Conservation (phyloP, 35 echinoderm and acorn worm genomes). For the Hemicentrotus pulcherrimus region DNA sequence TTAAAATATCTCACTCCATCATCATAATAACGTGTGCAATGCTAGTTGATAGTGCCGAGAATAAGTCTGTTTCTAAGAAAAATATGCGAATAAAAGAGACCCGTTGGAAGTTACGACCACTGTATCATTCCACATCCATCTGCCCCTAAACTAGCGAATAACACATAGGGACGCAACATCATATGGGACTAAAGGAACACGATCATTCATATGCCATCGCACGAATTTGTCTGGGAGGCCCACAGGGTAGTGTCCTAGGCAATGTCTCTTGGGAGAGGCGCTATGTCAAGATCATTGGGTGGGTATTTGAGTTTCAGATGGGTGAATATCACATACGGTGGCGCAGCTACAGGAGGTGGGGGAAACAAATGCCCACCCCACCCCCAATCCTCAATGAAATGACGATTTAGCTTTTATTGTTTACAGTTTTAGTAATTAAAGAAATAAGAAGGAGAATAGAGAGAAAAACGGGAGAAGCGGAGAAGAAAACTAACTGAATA, state of each 20-base stretch:
- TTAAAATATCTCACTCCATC: too few relatives aligned
- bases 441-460: too few relatives aligned
- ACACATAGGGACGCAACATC: not conserved
- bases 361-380: too few relatives aligned
- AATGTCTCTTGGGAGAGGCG: not conserved
- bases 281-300: not conserved
- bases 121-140: not conserved
- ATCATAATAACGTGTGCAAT: too few relatives aligned
- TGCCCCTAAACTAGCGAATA: not conserved
- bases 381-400: too few relatives aligned
- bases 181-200: not conserved
- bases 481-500: too few relatives aligned
- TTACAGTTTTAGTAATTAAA: too few relatives aligned
- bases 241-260: not conserved
- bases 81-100: not conserved
- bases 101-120: not conserved
- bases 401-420: too few relatives aligned
- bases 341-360: too few relatives aligned
- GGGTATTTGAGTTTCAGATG: not conserved
- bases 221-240: slow-evolving; percentile 7
- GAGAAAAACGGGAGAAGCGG: too few relatives aligned
- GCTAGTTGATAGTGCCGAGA: too few relatives aligned
- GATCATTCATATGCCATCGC: not conserved
- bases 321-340: not conserved
- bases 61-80: too few relatives aligned